These are phyloP conservation scores for Brachionus koreanus DNA, from an alignment of 1,140 invertebrate genomes.

Conservation along the genomic window DNA sequence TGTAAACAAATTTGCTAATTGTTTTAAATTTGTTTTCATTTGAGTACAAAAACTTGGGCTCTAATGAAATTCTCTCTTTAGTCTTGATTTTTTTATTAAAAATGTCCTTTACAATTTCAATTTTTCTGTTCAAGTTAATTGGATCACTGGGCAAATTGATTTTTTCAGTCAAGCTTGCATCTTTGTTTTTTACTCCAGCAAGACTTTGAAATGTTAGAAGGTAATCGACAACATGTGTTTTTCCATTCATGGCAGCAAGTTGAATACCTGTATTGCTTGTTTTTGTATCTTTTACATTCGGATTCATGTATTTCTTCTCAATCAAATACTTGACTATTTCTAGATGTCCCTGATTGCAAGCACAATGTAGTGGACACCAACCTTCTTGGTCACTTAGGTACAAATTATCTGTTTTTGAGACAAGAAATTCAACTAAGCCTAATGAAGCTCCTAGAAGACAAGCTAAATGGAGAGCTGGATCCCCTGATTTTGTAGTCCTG, in stretches of 20 bases:
- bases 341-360: slow-evolving; percentile 39
- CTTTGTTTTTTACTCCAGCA: background rate
- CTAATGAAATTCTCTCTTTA: background rate
- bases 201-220: background rate
- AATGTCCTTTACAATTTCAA: background rate
- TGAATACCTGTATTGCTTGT: slow-evolving; percentile 18
- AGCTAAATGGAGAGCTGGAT: slow-evolving; percentile 42
- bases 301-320: slow-evolving; percentile 40
- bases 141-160: background rate
- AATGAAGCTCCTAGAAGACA: background rate
- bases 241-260: slow-evolving; percentile 32
- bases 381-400: slow-evolving; percentile 41
- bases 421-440: background rate
- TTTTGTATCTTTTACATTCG: slow-evolving; percentile 24
- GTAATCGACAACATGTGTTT: background rate
- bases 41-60: background rate
- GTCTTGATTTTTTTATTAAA: background rate
- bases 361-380: slow-evolving; percentile 19
- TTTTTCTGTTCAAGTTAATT: background rate
- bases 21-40: background rate
- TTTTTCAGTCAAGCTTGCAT: background rate
- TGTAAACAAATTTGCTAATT: background rate
- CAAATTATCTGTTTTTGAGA: background rate
- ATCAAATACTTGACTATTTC: slow-evolving; percentile 24
- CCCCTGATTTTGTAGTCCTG: slow-evolving; percentile 28